These are phyloP conservation scores for Meloe dianella DNA, from an alignment of 2,888 invertebrate species.

Conservation along the genomic window DNA sequence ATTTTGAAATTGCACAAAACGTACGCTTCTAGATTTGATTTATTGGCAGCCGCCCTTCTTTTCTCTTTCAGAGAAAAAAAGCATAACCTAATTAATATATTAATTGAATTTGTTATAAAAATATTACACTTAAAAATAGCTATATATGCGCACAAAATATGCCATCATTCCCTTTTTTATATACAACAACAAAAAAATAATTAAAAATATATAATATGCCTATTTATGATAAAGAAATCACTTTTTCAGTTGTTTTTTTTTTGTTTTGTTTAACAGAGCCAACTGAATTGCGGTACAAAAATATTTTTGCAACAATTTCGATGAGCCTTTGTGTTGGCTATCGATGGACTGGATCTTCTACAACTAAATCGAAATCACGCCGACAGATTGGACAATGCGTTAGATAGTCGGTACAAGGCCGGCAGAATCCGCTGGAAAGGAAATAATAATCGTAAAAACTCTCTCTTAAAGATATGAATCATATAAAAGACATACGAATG, in stretches of 20 bases:
- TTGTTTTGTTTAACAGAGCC: no score
- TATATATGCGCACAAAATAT: conserved; percentile 36
- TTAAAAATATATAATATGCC: no score
- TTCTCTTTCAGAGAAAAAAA: no score
- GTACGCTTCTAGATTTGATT: no score
- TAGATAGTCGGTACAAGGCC: conserved; percentile 76
- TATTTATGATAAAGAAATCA: no score
- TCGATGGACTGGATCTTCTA: conserved; percentile 60
- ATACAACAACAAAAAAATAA: no score
- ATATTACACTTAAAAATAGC: neutral
- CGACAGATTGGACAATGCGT: conserved; percentile 90
- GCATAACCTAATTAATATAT: no score
- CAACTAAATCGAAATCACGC: conserved; percentile 65
- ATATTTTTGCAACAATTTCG: conserved; percentile 19
- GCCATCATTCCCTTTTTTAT: conserved; percentile 1
- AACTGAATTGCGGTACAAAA: neutral
- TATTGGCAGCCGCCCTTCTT: no score
- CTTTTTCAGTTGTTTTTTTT: no score
- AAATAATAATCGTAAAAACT: conserved; percentile 23
- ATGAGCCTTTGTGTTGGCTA: no score
- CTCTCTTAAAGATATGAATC: no score
- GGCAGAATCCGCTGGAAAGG: conserved; percentile 85
- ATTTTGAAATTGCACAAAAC: neutral
- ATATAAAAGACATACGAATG: conserved; percentile 86
- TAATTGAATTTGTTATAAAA: conserved; percentile 2